Percentiles rank a stretch among this genome's conserved stretches.
Conservation (phyloP, 2,888 invertebrate species). For the Alsophila aescularia region DNA sequence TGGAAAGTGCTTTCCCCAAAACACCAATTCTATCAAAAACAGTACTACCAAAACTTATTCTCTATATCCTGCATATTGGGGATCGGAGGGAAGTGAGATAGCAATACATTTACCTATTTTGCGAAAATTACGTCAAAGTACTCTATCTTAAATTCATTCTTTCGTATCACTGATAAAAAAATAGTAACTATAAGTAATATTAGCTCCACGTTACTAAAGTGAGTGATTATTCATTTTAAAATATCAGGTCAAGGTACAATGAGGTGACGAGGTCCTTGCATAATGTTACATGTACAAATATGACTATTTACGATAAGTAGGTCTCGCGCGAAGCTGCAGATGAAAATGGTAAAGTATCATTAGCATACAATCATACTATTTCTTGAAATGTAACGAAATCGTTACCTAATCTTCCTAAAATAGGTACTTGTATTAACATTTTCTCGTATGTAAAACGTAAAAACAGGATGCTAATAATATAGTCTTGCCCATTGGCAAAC, state of each 20-base stretch:
- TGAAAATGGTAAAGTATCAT: slow-evolving; percentile 34
- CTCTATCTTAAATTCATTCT: not conserved
- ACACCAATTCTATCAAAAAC: too few relatives aligned
- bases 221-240: slow-evolving; percentile 11
- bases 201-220: not conserved
- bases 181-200: not conserved
- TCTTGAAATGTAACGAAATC: slow-evolving; percentile 14
- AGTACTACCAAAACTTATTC: too few relatives aligned
- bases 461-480: too few relatives aligned
- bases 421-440: too few relatives aligned
- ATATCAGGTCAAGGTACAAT: slow-evolving; percentile 20
- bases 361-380: slow-evolving; percentile 33
- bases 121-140: too few relatives aligned
- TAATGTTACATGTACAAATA: slow-evolving; percentile 22
- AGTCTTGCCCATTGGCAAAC: too few relatives aligned
- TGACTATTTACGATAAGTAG: slow-evolving; percentile 30
- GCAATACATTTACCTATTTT: too few relatives aligned
- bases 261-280: slow-evolving; percentile 17
- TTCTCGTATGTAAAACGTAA: too few relatives aligned
- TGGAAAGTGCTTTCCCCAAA: too few relatives aligned
- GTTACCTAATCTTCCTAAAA: slow-evolving; percentile 6
- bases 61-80: too few relatives aligned
- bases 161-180: not conserved
- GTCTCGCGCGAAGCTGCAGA: slow-evolving; percentile 29
- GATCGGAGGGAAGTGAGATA: too few relatives aligned